Evolutionary conservation across 1,140 invertebrate species (phyloP).

Genomic region (Heliconius hewitsoni): DNA sequence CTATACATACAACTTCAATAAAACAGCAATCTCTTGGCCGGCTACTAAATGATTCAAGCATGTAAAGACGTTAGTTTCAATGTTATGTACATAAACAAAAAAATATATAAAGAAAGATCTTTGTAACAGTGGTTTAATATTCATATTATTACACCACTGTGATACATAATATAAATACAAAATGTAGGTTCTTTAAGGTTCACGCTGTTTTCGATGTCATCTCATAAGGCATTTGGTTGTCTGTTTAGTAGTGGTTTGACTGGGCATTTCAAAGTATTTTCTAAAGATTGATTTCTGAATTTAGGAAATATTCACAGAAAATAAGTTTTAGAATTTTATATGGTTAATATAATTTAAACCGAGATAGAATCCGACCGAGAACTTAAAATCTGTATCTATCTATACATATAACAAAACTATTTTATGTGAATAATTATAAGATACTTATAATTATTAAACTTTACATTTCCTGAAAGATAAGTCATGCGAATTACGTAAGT

Average conservation of each 20-base stretch:
- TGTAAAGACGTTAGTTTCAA: not conserved
- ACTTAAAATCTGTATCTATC: not conserved
- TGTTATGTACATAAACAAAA: not conserved
- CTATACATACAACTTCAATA: not conserved
- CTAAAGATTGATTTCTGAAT: too few relatives aligned
- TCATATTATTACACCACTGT: not conserved
- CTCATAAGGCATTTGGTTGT: too few relatives aligned
- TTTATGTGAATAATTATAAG: not conserved
- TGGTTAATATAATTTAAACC: too few relatives aligned
- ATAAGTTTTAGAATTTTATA: too few relatives aligned
- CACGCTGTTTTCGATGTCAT: too few relatives aligned
- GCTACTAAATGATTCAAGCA: not conserved
- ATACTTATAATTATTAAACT: not conserved
- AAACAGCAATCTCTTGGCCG: not conserved
- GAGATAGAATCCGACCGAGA: too few relatives aligned
- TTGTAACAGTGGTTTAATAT: not conserved
- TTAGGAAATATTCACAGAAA: too few relatives aligned
- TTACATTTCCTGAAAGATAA: conserved; percentile 6
- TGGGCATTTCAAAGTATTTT: too few relatives aligned
- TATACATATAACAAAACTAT: not conserved
- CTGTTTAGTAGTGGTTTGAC: too few relatives aligned
- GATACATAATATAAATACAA: not conserved
- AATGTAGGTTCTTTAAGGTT: not conserved
- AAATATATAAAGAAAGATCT: not conserved
- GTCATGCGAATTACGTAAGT: not conserved